Conservation (phyloP, 2,113 vertebrate genomes). For the Meriones unguiculatus region DNA sequence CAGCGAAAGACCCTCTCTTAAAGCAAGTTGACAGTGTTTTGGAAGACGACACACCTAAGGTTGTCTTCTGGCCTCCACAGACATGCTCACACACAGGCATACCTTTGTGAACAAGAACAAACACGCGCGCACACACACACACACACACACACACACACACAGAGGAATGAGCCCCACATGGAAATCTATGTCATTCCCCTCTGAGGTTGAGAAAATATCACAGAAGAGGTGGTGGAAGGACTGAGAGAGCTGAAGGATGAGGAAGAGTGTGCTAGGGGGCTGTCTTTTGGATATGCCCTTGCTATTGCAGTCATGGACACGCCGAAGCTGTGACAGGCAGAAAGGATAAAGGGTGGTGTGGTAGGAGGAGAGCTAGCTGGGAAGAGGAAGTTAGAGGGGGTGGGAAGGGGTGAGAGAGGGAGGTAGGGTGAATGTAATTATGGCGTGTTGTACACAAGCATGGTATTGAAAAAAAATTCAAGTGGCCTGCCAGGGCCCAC, state of each 20-base stretch:
- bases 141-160: background rate
- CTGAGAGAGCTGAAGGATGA: background rate
- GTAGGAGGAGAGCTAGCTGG: background rate
- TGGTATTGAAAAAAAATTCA: background rate
- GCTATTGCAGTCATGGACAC: background rate
- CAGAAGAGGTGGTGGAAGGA: background rate
- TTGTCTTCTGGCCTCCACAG: background rate
- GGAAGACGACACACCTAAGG: background rate
- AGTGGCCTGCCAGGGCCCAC: background rate
- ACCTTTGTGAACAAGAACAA: background rate
- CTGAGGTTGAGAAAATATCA: background rate
- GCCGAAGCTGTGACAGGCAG: background rate
- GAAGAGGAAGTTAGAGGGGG: background rate
- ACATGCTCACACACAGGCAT: background rate
- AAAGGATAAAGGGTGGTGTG: too few species aligned
- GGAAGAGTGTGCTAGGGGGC: background rate
- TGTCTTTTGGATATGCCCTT: background rate
- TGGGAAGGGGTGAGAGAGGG: background rate
- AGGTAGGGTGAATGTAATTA: background rate
- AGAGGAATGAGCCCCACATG: background rate
- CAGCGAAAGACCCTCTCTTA: background rate
- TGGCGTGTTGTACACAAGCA: background rate
- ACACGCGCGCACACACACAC: background rate
- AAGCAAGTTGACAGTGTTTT: background rate
- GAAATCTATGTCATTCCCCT: background rate